Conservation (phyloP, 2,113 vertebrate species). For the Pygoscelis adeliae region DNA sequence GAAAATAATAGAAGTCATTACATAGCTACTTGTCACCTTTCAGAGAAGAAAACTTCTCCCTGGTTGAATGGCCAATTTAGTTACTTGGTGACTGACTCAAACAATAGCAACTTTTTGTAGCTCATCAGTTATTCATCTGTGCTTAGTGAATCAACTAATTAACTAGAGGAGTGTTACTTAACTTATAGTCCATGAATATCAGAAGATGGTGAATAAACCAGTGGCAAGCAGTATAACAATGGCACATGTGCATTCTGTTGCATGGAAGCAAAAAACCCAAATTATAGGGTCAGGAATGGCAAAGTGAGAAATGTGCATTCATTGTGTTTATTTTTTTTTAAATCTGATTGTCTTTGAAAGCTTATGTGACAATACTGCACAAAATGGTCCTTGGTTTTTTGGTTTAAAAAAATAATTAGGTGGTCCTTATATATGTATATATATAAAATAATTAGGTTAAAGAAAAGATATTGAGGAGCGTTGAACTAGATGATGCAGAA, state of each 20-base stretch:
- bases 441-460: background rate
- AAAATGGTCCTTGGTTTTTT: background rate
- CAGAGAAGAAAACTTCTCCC: conserved; percentile 24
- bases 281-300: background rate
- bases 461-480: background rate
- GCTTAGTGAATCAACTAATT: background rate
- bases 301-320: background rate
- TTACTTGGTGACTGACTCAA: conserved; percentile 15
- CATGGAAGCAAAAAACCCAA: background rate
- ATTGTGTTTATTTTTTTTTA: background rate
- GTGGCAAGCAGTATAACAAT: background rate
- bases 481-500: background rate
- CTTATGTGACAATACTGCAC: background rate
- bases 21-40: conserved; percentile 61
- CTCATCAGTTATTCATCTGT: conserved; percentile 10
- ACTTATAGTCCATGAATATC: background rate
- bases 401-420: background rate
- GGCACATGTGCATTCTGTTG: background rate
- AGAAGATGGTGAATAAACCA: background rate
- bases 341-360: background rate
- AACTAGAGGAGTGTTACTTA: background rate
- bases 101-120: conserved; percentile 39
- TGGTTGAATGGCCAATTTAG: conserved; percentile 37
- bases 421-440: background rate
- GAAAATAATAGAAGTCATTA: conserved; percentile 63